Evolutionary conservation across 2,888 invertebrate species (phyloP).

Genomic region (Nemoura dubitans): DNA sequence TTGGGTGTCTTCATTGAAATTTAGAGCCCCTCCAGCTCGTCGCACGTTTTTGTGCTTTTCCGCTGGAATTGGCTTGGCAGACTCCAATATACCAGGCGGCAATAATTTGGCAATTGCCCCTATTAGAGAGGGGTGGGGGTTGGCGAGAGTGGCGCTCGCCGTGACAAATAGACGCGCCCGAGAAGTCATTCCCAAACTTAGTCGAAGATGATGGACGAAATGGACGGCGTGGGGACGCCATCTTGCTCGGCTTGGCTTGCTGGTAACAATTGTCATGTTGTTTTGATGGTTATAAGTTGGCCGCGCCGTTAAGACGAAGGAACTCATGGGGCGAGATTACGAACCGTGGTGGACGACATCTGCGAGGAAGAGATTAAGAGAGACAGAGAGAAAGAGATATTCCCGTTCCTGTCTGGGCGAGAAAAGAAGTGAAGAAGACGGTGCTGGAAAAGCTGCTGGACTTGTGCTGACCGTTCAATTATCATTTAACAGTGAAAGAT

Average conservation of each 20-base stretch:
- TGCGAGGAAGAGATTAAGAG: slow-evolving; percentile 14
- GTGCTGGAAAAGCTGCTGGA: slow-evolving; percentile 19
- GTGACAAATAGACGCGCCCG: slow-evolving; percentile 1
- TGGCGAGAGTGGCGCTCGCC: not conserved
- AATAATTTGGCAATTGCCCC: slow-evolving; percentile 12
- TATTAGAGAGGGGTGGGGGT: not conserved
- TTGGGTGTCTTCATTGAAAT: slow-evolving; percentile 2
- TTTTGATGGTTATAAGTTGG: slow-evolving; percentile 28
- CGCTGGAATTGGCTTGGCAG: not conserved
- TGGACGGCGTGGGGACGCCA: slow-evolving; percentile 14
- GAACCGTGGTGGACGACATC: slow-evolving; percentile 38
- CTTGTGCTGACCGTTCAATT: slow-evolving; percentile 18
- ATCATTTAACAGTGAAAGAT: slow-evolving; percentile 17
- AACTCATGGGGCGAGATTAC: slow-evolving; percentile 23
- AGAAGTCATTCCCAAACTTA: slow-evolving; percentile 27
- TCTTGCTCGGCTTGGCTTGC: slow-evolving; percentile 20
- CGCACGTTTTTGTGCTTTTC: not conserved
- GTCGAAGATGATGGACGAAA: slow-evolving; percentile 29
- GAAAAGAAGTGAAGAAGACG: slow-evolving; percentile 17
- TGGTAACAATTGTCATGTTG: slow-evolving; percentile 41
- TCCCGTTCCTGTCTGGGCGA: not conserved
- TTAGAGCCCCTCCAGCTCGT: not conserved
- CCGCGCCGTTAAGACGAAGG: slow-evolving; percentile 27
- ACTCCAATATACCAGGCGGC: not conserved
- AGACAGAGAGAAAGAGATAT: slow-evolving; percentile 25